phyloP scores from a whole-genome alignment of 2,113 vertebrate species.

The Leptobrachium leishanense region DNA sequence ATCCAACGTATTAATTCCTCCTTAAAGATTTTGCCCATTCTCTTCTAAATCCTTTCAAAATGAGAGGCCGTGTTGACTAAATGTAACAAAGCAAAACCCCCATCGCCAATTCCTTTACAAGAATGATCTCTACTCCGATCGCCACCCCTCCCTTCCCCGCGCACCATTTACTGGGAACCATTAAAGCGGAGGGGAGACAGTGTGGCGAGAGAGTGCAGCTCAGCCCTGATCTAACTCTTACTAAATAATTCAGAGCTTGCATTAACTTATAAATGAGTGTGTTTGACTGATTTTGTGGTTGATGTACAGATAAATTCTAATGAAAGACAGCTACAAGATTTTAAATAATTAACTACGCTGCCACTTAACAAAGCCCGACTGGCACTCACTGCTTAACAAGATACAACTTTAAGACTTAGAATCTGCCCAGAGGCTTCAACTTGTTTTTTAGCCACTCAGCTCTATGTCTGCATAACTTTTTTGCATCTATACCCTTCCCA shows the following conservation, averaged over 20 bases:
- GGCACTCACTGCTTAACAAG: conserved; percentile 80
- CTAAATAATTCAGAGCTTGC: conserved; percentile 76
- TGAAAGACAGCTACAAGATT: conserved; percentile 81
- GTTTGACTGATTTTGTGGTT: conserved; percentile 83
- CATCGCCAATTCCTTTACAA: background rate
- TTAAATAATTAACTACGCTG: conserved; percentile 81
- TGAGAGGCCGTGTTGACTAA: too few relatives aligned
- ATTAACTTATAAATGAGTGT: conserved; percentile 80
- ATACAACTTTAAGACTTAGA: conserved; percentile 72
- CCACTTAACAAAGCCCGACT: conserved; percentile 80
- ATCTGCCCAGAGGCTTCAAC: conserved; percentile 65
- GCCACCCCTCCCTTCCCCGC: conserved; percentile 2
- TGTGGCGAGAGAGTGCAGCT: conserved; percentile 58
- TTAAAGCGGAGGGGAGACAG: conserved; percentile 53
- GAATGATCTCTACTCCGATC: background rate
- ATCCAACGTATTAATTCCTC: too few relatives aligned
- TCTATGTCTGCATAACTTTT: conserved; percentile 28
- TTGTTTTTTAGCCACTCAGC: conserved; percentile 69
- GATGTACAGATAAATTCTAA: conserved; percentile 83
- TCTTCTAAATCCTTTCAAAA: too few relatives aligned
- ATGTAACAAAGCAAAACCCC: conserved; percentile 9
- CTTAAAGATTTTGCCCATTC: too few relatives aligned
- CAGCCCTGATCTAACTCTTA: conserved; percentile 66
- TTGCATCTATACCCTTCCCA: background rate
- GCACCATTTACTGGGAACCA: conserved; percentile 44